phyloP scores from a whole-genome alignment of 2,113 vertebrate species.

The Melospiza melodia region DNA sequence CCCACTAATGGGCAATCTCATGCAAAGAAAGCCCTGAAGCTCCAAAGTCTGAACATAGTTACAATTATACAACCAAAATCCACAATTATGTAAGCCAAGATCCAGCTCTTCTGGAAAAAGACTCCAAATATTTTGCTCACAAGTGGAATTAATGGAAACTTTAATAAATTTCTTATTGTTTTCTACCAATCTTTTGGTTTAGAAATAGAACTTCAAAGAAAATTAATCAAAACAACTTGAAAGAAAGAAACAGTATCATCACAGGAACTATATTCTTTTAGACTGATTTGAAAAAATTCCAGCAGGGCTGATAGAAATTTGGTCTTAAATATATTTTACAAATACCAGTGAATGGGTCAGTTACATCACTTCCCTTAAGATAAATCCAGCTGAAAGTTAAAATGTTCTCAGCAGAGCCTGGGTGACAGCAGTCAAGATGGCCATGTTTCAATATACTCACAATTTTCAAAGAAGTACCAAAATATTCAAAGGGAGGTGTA shows the following conservation, averaged over 20 bases:
- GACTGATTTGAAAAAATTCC: not conserved
- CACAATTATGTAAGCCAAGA: not conserved
- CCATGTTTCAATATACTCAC: not conserved
- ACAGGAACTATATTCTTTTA: not conserved
- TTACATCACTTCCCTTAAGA: not conserved
- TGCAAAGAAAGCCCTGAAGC: not conserved
- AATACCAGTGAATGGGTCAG: not conserved
- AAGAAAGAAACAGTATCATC: rapidly evolving
- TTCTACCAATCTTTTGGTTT: not conserved
- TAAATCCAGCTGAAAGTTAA: not conserved
- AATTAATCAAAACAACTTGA: not conserved
- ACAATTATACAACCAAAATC: not conserved
- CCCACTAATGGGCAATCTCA: not conserved
- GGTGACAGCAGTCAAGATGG: not conserved
- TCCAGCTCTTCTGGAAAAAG: conserved; percentile 27
- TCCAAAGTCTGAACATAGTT: not conserved
- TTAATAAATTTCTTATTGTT: not conserved
- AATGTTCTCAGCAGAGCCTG: not conserved
- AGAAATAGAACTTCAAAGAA: not conserved
- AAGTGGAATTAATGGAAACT: conserved; percentile 23
- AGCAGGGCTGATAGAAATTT: not conserved
- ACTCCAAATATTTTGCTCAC: conserved; percentile 11
- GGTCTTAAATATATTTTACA: not conserved
- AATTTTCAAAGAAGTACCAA: not conserved
- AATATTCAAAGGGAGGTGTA: not conserved